Base-by-base conservation (phyloP, 2,113 vertebrate species). In the Saguinus imperator region DNA sequence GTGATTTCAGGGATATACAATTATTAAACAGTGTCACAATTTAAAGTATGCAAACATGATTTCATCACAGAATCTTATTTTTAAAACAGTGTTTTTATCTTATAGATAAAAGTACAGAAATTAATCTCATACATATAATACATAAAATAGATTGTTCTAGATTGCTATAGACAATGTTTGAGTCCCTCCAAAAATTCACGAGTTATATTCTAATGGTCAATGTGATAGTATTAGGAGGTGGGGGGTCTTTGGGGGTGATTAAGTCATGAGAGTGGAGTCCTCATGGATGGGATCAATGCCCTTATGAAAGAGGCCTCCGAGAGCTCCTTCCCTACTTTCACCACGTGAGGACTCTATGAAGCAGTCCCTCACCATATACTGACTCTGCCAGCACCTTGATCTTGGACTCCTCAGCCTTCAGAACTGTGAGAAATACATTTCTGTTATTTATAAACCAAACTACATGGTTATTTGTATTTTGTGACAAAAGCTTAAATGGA, bases 11-110 rank as follows among this genome's bases (percentile, higher is more conserved):
- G 68, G 68, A 11, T 79, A 37, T 68, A 87, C 17, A 70, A 64
- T 80, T 85, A 88, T 35, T 94, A 89, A 93, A 57, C 16, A 55
- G 48, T 88, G 29, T 70, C 40, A 68, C 79, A 85, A 48, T 86
- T 93, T 57, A 95, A 97, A 23, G 2, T 55, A 66, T 29, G 10
- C 10, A 66, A 96, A 68, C 40, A 87, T 77, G 87, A 94, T 88
- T 96, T 95, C 40, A 85, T 86, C 66, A 92, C 32, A 92, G 32
- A 79, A 87, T 58, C 35, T 80, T 79, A 93, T 80, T 91, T 93
- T 89, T 77, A 57, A 84, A 80, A 61, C 5, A 52, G 52, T 57
- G 79, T 68, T 79, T 84, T 95, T 88, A 40, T 66, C 8, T 57
- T 95, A 35, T 72, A 82, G 92, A 95, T 61, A 57, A 85, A 86